Base-by-base conservation (phyloP, 2,113 vertebrate species). In the Stercorarius parasiticus region DNA sequence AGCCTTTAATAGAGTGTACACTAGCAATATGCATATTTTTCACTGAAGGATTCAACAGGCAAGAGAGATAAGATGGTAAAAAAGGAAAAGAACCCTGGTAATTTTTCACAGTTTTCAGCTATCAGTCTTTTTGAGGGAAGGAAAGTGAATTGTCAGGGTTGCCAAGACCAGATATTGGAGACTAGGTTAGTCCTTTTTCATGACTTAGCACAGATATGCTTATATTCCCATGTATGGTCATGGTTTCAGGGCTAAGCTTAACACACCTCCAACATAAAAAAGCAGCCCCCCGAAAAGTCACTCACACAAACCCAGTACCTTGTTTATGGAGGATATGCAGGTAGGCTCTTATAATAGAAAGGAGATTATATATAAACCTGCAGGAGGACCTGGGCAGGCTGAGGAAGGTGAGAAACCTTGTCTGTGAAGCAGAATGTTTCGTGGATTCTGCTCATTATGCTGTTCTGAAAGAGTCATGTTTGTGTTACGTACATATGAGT, bases 361-460 rank as follows among this genome's bases (percentile, higher is more conserved):
- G 15, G 10, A 38, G 15, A 20, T 64, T 38, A 38, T 8, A 58
- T 13, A 40, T 38, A 81, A 80, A 62, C 25, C 7, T 47, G 13
- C 13, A 56, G 23, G 21, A 74, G 18, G 42, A 36, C 21, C 43
- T 40, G 14, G 6, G 30, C 9, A 73, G 30, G 25, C 36, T 64
- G 71, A 62, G 34, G 66, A 90, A 83, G 20, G 5, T 27, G 21
- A 58, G 34, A 87, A 86, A 73, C 10, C 15, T 47, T 2, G 5
- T 4, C 17, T 86, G 9, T 77, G 43, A 42, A 83, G 11, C 12
- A 59, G 32, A 66, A 19, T 40, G 11, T 4, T 86, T 81, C 1
- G 2, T 6, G 26, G 10, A 32, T 69, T 22, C n/a, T 86, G 6
- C 32, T 52, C 1, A 0, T 50, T 34, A 8, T 0, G 1, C 8